These are phyloP conservation scores for Diachasmimorpha longicaudata DNA, from an alignment of 1,140 invertebrate genomes.

Conservation along the genomic window DNA sequence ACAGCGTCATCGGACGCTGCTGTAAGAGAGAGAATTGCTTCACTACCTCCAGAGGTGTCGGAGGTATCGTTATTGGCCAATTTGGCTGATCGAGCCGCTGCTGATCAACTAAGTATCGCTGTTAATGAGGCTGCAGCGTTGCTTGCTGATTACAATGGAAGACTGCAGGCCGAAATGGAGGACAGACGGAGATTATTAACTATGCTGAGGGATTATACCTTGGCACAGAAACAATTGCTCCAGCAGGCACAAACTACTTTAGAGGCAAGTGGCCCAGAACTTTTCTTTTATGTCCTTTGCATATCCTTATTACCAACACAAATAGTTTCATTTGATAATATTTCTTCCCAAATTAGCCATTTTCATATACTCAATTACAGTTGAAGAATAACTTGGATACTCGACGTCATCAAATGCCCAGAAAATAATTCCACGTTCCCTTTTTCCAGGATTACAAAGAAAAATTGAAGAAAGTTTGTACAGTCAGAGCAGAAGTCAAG, in stretches of 20 bases:
- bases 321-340: no score
- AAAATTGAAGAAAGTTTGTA: slow-evolving; percentile 84
- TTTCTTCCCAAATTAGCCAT: no score
- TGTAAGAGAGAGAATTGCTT: slow-evolving; percentile 91
- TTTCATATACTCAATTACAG: no score
- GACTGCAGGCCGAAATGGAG: slow-evolving; percentile 86
- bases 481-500: slow-evolving; percentile 84
- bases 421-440: slow-evolving; percentile 1
- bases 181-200: slow-evolving; percentile 81
- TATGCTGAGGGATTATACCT: slow-evolving; percentile 87
- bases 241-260: slow-evolving; percentile 83
- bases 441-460: slow-evolving; percentile 81
- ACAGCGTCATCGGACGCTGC: slow-evolving; percentile 93
- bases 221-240: slow-evolving; percentile 83
- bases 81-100: slow-evolving; percentile 77
- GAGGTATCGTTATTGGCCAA: slow-evolving; percentile 85
- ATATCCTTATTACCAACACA: no score
- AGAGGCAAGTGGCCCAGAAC: slow-evolving; percentile 68
- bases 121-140: slow-evolving; percentile 88
- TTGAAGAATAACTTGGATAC: no score
- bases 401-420: no score
- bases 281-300: no score
- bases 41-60: slow-evolving; percentile 91
- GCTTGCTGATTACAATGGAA: slow-evolving; percentile 86
- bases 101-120: slow-evolving; percentile 73